Evolutionary conservation across 1,140 invertebrate species (phyloP), one percentile per base, ranked within the genome.

Genomic region (Tenebrio molitor): DNA sequence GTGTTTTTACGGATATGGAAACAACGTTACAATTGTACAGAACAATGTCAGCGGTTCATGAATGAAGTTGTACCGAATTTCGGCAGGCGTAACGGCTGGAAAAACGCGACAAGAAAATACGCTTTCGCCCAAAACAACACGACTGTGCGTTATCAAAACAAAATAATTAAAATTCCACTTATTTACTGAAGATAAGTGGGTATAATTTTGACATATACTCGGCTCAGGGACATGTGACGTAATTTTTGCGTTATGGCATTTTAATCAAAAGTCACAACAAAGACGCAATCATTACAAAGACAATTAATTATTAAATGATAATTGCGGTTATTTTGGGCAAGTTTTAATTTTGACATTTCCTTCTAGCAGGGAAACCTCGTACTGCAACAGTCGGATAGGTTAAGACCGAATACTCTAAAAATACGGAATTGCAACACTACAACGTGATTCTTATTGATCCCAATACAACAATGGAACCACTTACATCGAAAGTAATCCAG

Each of bases 151-250:
- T 39, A 39, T 39, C 36, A 39, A 7, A 39, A 39, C 7, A 39
- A 39, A 39, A 7, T 39, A 39, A 39, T 39, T 39, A 39, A 29
- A 29, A 29, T 29, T 29, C 25, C 25, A 29, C 25, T 39, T 39
- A 39, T n/a, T 39, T 39, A 39, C 36, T 39, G 36, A 3, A 29
- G 25, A 39, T 39, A 39, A 39, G 36, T 39, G 36, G 6, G 3
- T 8, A 29, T 29, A 41, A 46, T 46, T 46, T 46, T 17, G 42
- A 46, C 15, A 46, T 8, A 29, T 39, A 39, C 15, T 17, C 4
- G 15, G 17, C 12, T 46, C 42, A 46, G 42, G 42, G 42, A 46
- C 42, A 46, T 46, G 42, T 46, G 42, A 46, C 42, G 42, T 46
- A 46, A 46, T 17, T 46, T 41, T 41, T 12, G 17, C 16, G 16